Conservation (phyloP, 2,797 vertebrate genomes). For the Lophura swinhoii region DNA sequence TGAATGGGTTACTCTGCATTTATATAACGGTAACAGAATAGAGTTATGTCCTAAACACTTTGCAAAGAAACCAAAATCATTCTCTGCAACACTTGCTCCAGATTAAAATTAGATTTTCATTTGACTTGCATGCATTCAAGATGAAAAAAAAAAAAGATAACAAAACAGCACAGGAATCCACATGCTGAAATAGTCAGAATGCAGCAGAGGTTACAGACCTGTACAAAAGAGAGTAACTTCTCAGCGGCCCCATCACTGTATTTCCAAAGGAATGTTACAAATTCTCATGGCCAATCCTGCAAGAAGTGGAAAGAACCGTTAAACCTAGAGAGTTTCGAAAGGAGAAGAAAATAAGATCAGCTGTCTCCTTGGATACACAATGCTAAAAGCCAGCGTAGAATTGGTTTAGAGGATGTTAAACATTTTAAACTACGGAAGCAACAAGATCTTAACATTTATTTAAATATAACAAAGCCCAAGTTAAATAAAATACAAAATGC, state of each 20-base stretch:
- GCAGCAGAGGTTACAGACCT: conserved; percentile 39
- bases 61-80: conserved; percentile 1
- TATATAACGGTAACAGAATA: background rate
- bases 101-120: background rate
- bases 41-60: background rate
- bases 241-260: background rate
- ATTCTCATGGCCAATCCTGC: conserved; percentile 24
- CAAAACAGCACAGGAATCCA: background rate
- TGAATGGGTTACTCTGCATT: background rate
- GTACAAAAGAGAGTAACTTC: background rate
- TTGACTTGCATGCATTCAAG: background rate
- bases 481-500: conserved; percentile 4
- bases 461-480: background rate
- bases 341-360: conserved; percentile 15
- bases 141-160: conserved; percentile 14
- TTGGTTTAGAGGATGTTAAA: conserved; percentile 23
- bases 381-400: conserved; percentile 20
- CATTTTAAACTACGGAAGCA: background rate
- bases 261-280: background rate
- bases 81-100: background rate
- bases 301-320: conserved; percentile 7
- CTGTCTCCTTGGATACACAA: conserved; percentile 6
- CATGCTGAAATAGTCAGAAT: background rate
- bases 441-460: conserved; percentile 8
- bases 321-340: conserved; percentile 2